Base-by-base conservation (phyloP, 64 coral and sea anemone genomes). In the Dendronephthya gigantea region DNA sequence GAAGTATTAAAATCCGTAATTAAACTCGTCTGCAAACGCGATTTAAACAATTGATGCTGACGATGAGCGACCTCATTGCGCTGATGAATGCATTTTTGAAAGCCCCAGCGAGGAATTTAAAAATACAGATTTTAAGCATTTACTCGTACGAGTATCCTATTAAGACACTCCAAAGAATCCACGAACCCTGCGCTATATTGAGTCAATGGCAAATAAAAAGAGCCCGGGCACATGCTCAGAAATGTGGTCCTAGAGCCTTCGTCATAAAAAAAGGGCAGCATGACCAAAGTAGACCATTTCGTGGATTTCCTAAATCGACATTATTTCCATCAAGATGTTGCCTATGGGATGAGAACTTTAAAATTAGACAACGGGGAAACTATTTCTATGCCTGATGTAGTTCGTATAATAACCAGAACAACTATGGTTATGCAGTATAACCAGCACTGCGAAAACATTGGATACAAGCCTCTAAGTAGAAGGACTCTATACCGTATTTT, bases 171-270 rank as follows among this genome's bases (percentile, higher is more conserved):
- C 2, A 55, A 55, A 7, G 28, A 19, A 40, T 85, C 7, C 83
- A 85, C 49, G 28, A 58, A 85, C 49, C 83, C 27, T 52, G 58
- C 47, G 83, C 27, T 17, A 19, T 3, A 25, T 17, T 85, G 28
- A 85, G 39, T 39, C n/a, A 85, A 4, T 69, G 84, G 84, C 84
- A 68, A 69, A 86, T 86, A 11, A 86, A 86, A 37, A 69, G 58
- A 68, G 84, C 84, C 7, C 28, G 84, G 40, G 33, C 25, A 15
- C 84, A 86, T 41, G 84, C 84, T 17, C 27, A 12, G 1, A 17
- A 68, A 16, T 11, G 38, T 68, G 84, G 84, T 14, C 56, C 39
- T 7, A 40, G 82, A 31, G 0, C 32, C 29, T 12, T 12, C 9
- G 15, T 35, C 31, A 16, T 79, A 8, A 35, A 79, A 19, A 79